Percentiles rank a stretch among this genome's conserved stretches.
phyloP scores from a whole-genome alignment of 2,113 vertebrate species.

The Sinocyclocheilus anshuiensis region DNA sequence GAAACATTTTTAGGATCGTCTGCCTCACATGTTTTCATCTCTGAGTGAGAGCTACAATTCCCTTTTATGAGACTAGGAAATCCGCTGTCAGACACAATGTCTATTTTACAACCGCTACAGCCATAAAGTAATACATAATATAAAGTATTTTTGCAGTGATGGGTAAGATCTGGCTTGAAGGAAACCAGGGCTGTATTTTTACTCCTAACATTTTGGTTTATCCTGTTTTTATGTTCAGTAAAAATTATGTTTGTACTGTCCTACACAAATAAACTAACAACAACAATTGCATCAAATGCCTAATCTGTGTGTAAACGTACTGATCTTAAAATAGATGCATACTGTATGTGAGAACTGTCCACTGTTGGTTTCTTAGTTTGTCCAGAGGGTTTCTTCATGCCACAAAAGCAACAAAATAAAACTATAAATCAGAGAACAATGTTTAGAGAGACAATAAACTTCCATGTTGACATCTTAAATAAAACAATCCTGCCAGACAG shows the following conservation, averaged over 20 bases:
- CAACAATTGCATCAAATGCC: neutral
- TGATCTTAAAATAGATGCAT: neutral
- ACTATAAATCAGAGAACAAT: neutral
- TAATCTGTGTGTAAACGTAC: neutral
- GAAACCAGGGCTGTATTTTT: neutral
- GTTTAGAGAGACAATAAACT: neutral
- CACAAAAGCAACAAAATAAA: neutral
- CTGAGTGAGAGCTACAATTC: neutral
- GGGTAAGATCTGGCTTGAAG: neutral
- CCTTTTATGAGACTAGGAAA: neutral
- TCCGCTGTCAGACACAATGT: neutral
- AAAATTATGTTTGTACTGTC: neutral
- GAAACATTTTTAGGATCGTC: neutral
- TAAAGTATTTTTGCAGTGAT: neutral
- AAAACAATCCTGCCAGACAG: neutral
- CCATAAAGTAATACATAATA: neutral
- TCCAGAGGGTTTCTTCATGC: neutral
- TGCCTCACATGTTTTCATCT: neutral
- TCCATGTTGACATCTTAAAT: neutral
- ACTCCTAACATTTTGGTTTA: neutral
- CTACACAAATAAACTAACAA: neutral
- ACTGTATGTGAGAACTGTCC: neutral
- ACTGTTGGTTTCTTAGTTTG: neutral
- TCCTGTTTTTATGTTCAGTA: neutral
- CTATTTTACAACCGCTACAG: neutral